phyloP scores from a whole-genome alignment of 2,113 vertebrate genomes.

The Anarhynchus alexandrinus region DNA sequence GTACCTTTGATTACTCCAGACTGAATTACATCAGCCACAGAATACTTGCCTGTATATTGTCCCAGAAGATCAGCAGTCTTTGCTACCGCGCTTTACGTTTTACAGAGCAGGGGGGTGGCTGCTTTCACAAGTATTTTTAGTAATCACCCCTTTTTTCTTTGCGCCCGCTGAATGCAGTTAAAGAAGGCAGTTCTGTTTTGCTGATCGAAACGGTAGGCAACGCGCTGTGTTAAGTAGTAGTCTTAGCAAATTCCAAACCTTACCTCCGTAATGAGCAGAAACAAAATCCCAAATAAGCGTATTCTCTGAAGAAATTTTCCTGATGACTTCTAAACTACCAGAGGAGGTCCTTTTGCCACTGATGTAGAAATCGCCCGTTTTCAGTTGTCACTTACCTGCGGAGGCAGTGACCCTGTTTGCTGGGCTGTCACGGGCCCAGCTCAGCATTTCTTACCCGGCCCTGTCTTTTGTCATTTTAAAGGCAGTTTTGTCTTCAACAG shows the following conservation, averaged over 20 bases:
- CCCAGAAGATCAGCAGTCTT: neutral
- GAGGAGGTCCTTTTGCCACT: neutral
- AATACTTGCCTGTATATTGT: neutral
- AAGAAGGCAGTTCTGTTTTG: neutral
- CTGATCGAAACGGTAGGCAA: accelerated
- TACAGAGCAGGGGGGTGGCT: neutral
- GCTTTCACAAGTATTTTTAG: neutral
- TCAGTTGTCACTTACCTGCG: neutral
- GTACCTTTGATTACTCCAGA: constrained; percentile 38
- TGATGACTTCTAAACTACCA: accelerated
- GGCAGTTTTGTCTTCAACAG: neutral
- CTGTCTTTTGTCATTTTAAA: neutral
- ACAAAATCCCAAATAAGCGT: accelerated
- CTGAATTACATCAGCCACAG: constrained; percentile 40
- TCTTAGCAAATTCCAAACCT: accelerated
- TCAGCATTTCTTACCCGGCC: neutral
- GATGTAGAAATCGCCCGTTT: accelerated
- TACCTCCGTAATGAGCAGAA: neutral
- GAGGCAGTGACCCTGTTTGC: neutral
- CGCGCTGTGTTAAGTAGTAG: neutral
- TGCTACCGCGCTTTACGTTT: neutral
- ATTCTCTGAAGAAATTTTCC: neutral
- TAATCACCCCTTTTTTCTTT: neutral
- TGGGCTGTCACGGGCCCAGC: neutral
- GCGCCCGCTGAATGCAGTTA: neutral